phyloP scores from a whole-genome alignment of 2,888 invertebrate genomes.

The Synanthedon vespiformis region DNA sequence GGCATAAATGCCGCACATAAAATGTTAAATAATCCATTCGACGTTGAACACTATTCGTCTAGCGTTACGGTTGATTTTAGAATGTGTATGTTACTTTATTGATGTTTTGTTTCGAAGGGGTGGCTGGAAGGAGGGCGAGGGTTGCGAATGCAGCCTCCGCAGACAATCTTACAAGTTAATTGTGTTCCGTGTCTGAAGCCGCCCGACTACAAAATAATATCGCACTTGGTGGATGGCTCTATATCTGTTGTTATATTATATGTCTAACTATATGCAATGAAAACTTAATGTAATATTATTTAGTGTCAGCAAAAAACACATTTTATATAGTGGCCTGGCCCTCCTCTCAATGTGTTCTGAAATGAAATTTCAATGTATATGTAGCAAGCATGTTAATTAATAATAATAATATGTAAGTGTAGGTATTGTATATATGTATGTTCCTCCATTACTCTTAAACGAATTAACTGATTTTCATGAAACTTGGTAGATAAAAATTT shows the following conservation, averaged over 20 bases:
- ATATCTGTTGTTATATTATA: neutral
- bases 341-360: no score
- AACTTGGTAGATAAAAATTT: no score
- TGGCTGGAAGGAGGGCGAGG: conserved; percentile 61
- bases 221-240: conserved; percentile 27
- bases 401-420: no score
- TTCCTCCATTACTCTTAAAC: no score
- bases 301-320: no score
- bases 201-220: conserved; percentile 65
- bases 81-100: conserved; percentile 44
- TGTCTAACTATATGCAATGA: no score
- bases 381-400: no score
- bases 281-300: no score
- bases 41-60: conserved; percentile 20
- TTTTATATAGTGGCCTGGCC: no score
- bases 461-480: no score
- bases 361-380: no score
- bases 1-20: conserved; percentile 69
- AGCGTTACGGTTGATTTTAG: conserved; percentile 22
- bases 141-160: conserved; percentile 63
- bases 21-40: conserved; percentile 33
- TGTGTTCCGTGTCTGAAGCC: conserved; percentile 67
- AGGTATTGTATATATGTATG: no score
- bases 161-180: conserved; percentile 72
- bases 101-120: conserved; percentile 70